Conservation (phyloP, 2,888 invertebrate genomes). For the Megamerina dolium region DNA sequence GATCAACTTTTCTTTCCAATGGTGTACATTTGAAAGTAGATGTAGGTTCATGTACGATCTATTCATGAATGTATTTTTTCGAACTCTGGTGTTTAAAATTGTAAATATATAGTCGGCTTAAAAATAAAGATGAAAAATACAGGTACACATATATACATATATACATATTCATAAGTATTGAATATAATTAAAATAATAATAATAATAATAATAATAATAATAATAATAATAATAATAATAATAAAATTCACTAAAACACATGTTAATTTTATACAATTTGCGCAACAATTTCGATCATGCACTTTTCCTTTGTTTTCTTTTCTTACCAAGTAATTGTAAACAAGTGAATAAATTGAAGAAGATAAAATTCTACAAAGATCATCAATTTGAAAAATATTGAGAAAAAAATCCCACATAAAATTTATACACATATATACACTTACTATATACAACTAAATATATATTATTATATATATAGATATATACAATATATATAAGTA, state of each 20-base stretch:
- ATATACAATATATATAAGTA: background rate
- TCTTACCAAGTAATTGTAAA: too few species aligned
- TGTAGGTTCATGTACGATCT: too few species aligned
- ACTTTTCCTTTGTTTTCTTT: too few species aligned
- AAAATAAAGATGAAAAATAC: slow-evolving; percentile 9
- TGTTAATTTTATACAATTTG: too few species aligned
- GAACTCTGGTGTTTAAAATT: too few species aligned
- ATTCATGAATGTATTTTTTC: too few species aligned
- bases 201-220: slow-evolving; percentile 2
- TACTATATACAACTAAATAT: slow-evolving; percentile 11
- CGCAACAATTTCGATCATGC: too few species aligned
- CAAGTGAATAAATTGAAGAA: slow-evolving; percentile 1
- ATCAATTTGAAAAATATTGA: too few species aligned
- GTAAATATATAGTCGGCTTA: background rate
- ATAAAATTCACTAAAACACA: too few species aligned
- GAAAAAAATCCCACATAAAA: slow-evolving; percentile 4
- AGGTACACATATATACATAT: slow-evolving; percentile 15
- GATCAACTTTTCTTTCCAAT: too few species aligned
- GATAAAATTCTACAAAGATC: slow-evolving; percentile 9
- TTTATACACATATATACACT: slow-evolving; percentile 17
- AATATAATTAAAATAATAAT: slow-evolving; percentile 13
- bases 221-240: background rate
- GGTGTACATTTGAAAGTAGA: too few species aligned
- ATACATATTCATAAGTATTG: slow-evolving; percentile 19
- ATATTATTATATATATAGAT: slow-evolving; percentile 11